phyloP scores from a whole-genome alignment of 2,113 vertebrate genomes.

The Capreolus pygargus region DNA sequence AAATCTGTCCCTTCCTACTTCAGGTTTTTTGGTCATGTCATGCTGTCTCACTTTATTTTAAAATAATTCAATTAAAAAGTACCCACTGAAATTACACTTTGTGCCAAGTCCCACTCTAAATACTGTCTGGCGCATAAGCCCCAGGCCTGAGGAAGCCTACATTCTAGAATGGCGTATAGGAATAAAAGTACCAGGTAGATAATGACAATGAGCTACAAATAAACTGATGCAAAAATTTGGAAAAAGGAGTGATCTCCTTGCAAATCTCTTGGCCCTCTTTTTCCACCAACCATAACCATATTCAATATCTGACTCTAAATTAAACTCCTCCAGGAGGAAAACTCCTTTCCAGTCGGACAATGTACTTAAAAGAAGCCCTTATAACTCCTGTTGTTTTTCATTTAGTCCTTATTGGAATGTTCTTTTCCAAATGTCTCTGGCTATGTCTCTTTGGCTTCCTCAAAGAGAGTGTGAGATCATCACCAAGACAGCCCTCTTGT shows the following conservation, averaged over 20 bases:
- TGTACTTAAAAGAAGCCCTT: neutral
- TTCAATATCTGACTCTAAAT: slow-evolving; percentile 21
- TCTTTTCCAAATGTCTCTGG: neutral
- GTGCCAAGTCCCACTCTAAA: neutral
- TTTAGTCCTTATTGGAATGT: neutral
- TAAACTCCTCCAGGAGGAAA: neutral
- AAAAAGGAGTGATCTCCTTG: neutral
- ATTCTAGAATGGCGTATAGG: neutral
- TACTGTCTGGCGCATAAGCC: neutral
- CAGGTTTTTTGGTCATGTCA: neutral
- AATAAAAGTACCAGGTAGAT: neutral
- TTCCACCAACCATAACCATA: neutral
- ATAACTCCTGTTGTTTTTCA: neutral
- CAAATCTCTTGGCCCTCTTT: neutral
- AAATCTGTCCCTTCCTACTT: neutral
- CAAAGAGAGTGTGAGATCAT: neutral
- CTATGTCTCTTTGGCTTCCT: neutral
- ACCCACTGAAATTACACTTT: neutral
- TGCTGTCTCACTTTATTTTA: neutral
- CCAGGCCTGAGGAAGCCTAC: neutral
- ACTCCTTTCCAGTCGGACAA: neutral
- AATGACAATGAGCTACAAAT: neutral
- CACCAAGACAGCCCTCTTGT: neutral
- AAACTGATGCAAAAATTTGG: neutral
- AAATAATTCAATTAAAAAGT: neutral